Base-by-base conservation (phyloP, 2,113 vertebrate species). In the Heterocephalus glaber region DNA sequence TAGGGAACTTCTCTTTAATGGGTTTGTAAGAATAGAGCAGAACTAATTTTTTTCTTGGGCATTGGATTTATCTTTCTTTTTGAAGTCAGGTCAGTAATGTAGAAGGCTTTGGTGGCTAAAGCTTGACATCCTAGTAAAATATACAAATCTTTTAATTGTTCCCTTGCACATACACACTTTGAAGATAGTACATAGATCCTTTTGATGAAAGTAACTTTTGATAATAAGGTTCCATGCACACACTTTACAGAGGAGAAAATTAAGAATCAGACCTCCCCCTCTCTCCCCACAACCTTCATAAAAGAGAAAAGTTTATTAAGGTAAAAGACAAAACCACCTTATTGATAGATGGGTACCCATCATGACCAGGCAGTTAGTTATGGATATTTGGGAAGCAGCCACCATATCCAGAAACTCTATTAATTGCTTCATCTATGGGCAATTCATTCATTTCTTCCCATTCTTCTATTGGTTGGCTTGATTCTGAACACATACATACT, bases 81-180 rank as follows among this genome's bases (percentile, higher is more conserved):
- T 94, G 87, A 97, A 96, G 22, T 87, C 85, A 92, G 35, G 54
- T 70, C 85, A 95, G 44, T 85, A 79, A 86, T 33, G 63, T 60
- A 85, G 41, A 93, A 72, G 14, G 35, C 3, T 89, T 76, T 86
- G n/a, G 41, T 68, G 77, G 52, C 80, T 76, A 77, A 85, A 82
- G n/a, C 24, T 66, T 94, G 83, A 83, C n/a, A 79, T 95, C 38
- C 65, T 81, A 44, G 13, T 91, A 66, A 89, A 97, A 63, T 9
- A 89, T 41, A 93, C 52, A 81, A 87, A 41, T 77, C 44, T 88
- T 89, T 86, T 49, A 65, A 77, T 86, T 52, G 30, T 11, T 89
- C 8, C 60, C 56, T 91, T 52, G 14, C 10, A 77, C 7, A 65
- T 16, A 81, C 13, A 61, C n/a, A 77, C 63, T 94, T 93, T 38